Conservation (phyloP, 2,888 invertebrate genomes). For the Stenodema calcarata region DNA sequence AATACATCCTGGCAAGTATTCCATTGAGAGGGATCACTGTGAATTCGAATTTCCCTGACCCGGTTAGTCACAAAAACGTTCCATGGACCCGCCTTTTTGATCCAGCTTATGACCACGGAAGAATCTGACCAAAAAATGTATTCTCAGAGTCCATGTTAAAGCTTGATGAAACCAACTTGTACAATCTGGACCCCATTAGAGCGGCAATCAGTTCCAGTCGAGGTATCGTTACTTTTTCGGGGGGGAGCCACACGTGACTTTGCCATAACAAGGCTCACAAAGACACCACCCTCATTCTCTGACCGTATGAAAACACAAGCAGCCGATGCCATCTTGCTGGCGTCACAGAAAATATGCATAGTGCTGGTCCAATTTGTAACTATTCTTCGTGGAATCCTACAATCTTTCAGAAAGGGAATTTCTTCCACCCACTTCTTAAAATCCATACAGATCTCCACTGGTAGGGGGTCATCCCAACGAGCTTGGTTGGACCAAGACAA, state of each 20-base stretch:
- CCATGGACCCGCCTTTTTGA: conserved; percentile 37
- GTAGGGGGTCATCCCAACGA: conserved; percentile 18
- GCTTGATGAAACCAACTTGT: background rate
- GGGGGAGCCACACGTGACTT: conserved; percentile 38
- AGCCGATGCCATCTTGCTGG: conserved; percentile 46
- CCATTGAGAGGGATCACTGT: conserved; percentile 55
- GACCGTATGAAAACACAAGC: conserved; percentile 40
- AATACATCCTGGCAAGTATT: conserved; percentile 57
- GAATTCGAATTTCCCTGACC: conserved; percentile 50
- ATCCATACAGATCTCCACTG: background rate
- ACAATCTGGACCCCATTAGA: conserved; percentile 35
- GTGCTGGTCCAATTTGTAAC: background rate
- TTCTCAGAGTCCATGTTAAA: background rate
- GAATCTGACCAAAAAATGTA: conserved; percentile 43
- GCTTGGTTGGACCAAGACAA: background rate
- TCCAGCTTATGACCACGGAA: conserved; percentile 43
- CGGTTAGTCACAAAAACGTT: conserved; percentile 42
- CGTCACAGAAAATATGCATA: conserved; percentile 45
- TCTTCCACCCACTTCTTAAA: background rate
- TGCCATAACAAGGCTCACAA: conserved; percentile 22
- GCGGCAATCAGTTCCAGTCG: conserved; percentile 48
- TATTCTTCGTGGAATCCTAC: background rate
- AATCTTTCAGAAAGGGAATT: background rate
- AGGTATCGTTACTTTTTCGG: conserved; percentile 33
- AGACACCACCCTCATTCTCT: conserved; percentile 11